A percentile compares a stretch with the other conserved stretches of the same genome.
Conservation (phyloP, 2,113 vertebrate species). For the Sorex araneus region DNA sequence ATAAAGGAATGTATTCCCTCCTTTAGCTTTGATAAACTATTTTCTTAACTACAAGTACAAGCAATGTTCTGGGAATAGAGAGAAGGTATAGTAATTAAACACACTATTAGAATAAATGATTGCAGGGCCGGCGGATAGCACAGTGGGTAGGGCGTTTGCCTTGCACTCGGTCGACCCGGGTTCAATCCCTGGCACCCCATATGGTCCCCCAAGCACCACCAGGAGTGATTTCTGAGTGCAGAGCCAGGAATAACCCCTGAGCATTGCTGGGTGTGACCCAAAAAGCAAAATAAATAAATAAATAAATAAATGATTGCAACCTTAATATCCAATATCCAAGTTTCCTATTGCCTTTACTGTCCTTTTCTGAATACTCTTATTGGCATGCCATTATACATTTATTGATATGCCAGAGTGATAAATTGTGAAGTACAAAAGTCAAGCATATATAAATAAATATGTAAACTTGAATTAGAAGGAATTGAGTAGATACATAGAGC, state of each 20-base stretch:
- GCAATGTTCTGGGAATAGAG: neutral
- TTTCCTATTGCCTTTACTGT: neutral
- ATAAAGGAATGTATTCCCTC: neutral
- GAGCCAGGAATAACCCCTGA: no score
- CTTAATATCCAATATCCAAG: neutral
- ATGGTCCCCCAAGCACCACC: no score
- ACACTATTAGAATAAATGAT: neutral
- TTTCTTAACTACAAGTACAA: neutral
- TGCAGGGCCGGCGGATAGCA: no score
- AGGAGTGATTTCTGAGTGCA: no score
- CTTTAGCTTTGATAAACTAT: neutral
- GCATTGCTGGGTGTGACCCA: no score
- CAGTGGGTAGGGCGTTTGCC: no score
- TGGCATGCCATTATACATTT: constrained; percentile 23
- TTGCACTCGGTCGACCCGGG: no score
- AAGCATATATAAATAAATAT: neutral
- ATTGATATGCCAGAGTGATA: neutral
- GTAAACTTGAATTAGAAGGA: neutral
- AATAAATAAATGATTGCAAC: neutral
- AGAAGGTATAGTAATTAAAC: neutral
- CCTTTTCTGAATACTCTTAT: neutral
- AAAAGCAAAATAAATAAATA: no score
- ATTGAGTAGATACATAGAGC: neutral
- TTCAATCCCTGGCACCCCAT: no score
- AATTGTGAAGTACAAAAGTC: neutral